A percentile compares a stretch with the other conserved stretches of the same genome.
phyloP scores from a whole-genome alignment of 2,797 vertebrate species.

The Remorina albescens region DNA sequence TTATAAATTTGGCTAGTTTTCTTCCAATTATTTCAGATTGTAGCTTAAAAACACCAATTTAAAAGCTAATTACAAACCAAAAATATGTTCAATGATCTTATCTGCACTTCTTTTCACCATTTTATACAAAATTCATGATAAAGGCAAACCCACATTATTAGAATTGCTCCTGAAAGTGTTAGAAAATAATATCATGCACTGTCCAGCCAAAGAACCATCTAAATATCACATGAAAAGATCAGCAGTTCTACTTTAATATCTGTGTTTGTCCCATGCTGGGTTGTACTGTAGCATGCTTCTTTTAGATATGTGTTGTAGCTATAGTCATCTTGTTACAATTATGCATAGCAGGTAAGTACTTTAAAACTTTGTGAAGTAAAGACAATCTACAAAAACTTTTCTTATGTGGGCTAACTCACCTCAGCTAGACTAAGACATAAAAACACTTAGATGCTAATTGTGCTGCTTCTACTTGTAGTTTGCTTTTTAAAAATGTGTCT shows the following conservation, averaged over 20 bases:
- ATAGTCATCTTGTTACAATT: constrained; percentile 31
- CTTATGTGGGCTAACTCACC: not conserved
- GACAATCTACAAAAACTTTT: not conserved
- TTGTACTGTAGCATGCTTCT: constrained; percentile 61
- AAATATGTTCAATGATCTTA: not conserved
- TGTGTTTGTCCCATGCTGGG: constrained; percentile 33
- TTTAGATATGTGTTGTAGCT: constrained; percentile 39
- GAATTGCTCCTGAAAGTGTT: not conserved
- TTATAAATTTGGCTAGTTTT: too few relatives aligned
- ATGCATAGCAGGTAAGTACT: constrained; percentile 53
- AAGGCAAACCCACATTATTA: not conserved
- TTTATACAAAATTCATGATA: not conserved
- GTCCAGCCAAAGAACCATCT: constrained; percentile 43
- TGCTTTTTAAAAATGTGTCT: not conserved
- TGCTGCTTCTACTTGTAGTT: not conserved
- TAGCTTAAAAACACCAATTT: not conserved
- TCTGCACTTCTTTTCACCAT: not conserved
- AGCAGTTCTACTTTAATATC: not conserved
- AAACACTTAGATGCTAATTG: not conserved
- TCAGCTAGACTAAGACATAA: not conserved
- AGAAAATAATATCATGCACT: not conserved
- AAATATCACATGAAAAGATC: constrained; percentile 48
- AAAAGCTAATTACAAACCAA: not conserved
- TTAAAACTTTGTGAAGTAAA: not conserved
- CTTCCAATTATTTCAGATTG: not conserved